Base-by-base conservation (phyloP, 2,113 vertebrate genomes). In the Donacobius atricapilla region DNA sequence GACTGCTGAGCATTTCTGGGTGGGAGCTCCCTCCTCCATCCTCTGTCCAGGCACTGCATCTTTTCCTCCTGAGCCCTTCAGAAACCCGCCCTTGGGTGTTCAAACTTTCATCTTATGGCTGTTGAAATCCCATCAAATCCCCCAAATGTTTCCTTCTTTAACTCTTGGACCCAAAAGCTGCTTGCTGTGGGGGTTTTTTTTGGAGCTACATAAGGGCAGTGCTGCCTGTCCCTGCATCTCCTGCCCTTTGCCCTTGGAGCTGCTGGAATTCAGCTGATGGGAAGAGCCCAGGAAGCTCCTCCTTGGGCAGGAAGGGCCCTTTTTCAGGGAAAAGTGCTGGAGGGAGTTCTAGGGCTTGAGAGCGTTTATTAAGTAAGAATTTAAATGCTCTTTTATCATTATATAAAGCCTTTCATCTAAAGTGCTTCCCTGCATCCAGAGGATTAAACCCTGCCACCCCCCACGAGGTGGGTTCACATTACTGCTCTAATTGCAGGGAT, bases 321-420 rank as follows among this genome's bases (percentile, higher is more conserved):
- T 50, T 21, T 83, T 56, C 56, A 73, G 88, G 73, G 93, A 78
- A 60, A 78, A 40, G 44, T 48, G 86, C 94, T 12, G 19, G 63
- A 53, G 33, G 28, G 71, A 73, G 47, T 88, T 92, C 25, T 1
- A 53, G 88, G 13, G 19, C 87, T 31, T 45, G 73, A 79, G 51
- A 81, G 70, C 28, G 1, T 69, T 88, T 91, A 90, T 83, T 92
- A 88, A 96, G 94, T 37, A 83, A 73, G 90, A 54, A 60, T 92
- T 87, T 47, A 88, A 89, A 93, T 37, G 88, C 76, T 95, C 77
- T 86, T 83, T 90, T 90, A 70, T 77, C 85, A 37, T 80, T 80
- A 25, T 23, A 44, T 66, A 90, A 94, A 90, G 27, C 90, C 90
- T 95, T 83, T 87, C 78, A 89, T 87, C 93, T 72, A 18, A 92